phyloP scores from a whole-genome alignment of 2,797 vertebrate genomes.

The Chiroxiphia lanceolata region DNA sequence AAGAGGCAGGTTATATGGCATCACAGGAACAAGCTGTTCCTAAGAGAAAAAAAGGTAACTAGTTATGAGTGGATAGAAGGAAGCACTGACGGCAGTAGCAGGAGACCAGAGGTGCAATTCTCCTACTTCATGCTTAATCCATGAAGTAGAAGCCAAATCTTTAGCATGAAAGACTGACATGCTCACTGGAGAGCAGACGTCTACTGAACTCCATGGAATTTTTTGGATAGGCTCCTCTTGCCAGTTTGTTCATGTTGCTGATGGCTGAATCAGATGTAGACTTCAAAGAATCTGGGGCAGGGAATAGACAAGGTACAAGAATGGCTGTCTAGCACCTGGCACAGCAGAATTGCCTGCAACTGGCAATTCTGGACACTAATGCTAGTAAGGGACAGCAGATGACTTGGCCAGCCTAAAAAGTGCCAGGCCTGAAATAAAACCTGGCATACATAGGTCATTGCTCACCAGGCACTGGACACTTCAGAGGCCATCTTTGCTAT shows the following conservation, averaged over 20 bases:
- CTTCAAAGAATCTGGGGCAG: background rate
- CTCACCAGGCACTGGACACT: background rate
- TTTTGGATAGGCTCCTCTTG: background rate
- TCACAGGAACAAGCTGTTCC: background rate
- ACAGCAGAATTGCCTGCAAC: accelerated
- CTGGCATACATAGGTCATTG: background rate
- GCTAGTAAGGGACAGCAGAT: background rate
- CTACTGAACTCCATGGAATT: background rate
- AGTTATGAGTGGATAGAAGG: background rate
- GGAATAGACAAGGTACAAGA: background rate
- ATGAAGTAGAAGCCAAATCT: background rate
- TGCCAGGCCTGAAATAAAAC: background rate
- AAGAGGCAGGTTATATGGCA: background rate
- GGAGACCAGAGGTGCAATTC: background rate
- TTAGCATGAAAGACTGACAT: background rate
- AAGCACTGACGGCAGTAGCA: background rate
- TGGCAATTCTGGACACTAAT: background rate
- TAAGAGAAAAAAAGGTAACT: background rate
- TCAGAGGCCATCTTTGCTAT: background rate
- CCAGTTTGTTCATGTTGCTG: background rate
- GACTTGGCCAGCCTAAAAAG: background rate
- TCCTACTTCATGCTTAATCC: background rate
- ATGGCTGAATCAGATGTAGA: background rate
- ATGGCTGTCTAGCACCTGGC: background rate
- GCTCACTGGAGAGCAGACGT: background rate